These are phyloP conservation scores for Drosophila leontia DNA, from an alignment of 1,140 invertebrate genomes.

Conservation along the genomic window DNA sequence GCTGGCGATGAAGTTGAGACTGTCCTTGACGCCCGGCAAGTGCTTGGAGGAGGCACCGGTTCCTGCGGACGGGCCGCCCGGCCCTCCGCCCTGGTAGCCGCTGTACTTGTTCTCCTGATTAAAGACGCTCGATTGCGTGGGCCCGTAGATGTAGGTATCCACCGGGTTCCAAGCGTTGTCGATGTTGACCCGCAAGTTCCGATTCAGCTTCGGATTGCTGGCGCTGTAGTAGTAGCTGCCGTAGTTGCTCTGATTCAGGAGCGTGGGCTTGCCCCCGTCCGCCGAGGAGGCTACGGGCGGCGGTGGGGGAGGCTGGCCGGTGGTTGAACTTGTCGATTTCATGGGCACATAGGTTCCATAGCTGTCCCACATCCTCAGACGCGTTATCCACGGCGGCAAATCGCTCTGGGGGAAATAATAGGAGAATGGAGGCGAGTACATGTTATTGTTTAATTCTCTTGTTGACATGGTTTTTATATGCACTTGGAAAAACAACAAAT, in stretches of 20 bases:
- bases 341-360: conserved; percentile 83
- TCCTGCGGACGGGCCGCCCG: conserved; percentile 25
- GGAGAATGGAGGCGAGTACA: conserved; percentile 9
- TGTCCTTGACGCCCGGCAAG: conserved; percentile 72
- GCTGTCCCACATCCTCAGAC: conserved; percentile 87
- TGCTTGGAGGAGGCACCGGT: conserved; percentile 42
- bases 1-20: conserved; percentile 73
- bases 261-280: conserved; percentile 71
- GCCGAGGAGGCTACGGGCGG: conserved; percentile 77
- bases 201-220: conserved; percentile 80
- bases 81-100: conserved; percentile 70
- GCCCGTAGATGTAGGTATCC: conserved; percentile 84
- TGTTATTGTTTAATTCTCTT: conserved; percentile 67
- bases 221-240: conserved; percentile 83
- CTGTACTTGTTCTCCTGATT: conserved; percentile 85
- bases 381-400: conserved; percentile 86
- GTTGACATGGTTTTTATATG: conserved; percentile 58
- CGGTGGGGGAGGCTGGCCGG: conserved; percentile 76
- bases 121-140: conserved; percentile 83
- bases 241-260: conserved; percentile 71
- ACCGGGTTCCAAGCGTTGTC: conserved; percentile 85
- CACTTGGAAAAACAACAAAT: conserved; percentile 10
- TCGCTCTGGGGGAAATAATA: conserved; percentile 58
- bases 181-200: conserved; percentile 81
- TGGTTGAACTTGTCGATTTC: conserved; percentile 78